Conservation (phyloP, 92 coral and sea anemone species). For the Epizoanthus stellaris region DNA sequence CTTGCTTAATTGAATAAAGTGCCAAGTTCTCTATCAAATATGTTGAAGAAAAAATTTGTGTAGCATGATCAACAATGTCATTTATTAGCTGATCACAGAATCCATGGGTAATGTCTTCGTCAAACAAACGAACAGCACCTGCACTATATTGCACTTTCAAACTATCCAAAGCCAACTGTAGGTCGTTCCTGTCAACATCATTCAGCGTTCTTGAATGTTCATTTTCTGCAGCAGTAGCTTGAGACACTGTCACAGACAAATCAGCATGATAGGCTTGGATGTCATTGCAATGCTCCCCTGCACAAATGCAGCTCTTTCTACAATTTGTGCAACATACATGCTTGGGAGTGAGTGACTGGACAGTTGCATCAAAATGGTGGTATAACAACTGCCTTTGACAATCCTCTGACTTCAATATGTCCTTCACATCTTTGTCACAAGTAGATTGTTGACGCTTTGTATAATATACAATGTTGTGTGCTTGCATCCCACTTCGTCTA, state of each 20-base stretch:
- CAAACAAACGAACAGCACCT: constrained; percentile 27
- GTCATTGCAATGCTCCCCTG: constrained; percentile 13
- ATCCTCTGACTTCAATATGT: constrained; percentile 22
- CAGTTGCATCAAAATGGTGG: constrained; percentile 45
- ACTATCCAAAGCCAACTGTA: constrained; percentile 6
- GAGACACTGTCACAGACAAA: too few relatives aligned
- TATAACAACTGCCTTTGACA: constrained; percentile 45
- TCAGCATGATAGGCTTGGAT: too few relatives aligned
- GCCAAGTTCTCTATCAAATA: constrained; percentile 32
- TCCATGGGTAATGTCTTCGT: constrained; percentile 35
- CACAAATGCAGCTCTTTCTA: constrained; percentile 40
- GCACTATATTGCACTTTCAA: constrained; percentile 32
- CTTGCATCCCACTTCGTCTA: constrained; percentile 50
- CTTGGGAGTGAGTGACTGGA: constrained; percentile 2
- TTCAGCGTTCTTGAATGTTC: constrained; percentile 3
- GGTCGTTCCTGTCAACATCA: constrained; percentile 10
- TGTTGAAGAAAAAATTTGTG: constrained; percentile 17
- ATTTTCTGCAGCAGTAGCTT: too few relatives aligned
- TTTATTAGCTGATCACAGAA: constrained; percentile 23
- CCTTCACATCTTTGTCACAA: constrained; percentile 47
- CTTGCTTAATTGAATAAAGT: constrained; percentile 32
- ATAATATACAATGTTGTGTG: constrained; percentile 32
- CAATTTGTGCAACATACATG: constrained; percentile 49
- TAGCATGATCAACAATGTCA: constrained; percentile 29
- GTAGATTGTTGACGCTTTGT: constrained; percentile 44